Evolutionary conservation across 2,888 invertebrate species (phyloP), one percentile per base, ranked within the genome.

Genomic region (Plagodis pulveraria): DNA sequence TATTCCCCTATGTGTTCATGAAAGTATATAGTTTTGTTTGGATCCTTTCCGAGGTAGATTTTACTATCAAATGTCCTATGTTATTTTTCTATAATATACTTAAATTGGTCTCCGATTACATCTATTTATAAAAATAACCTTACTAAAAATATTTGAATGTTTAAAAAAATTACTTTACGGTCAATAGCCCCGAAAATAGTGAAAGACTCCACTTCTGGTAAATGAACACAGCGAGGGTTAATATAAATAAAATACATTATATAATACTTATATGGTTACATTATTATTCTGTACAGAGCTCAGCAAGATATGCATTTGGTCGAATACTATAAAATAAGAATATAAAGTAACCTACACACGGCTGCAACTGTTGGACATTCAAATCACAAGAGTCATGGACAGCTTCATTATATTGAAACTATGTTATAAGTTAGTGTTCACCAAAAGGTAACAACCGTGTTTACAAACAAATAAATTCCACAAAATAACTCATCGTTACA

Each of bases 401-500:
- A 22, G 2, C 22, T 10, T 34, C 6, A 6, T 11, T 10, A 10
- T 42, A 6, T 9, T 45, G 40, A 9, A 53, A 10, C 41, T 6
- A 41, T 40, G 6, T 11, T 41, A 32, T 33, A 6, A 7, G 6
- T 5, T n/a, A 22, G 50, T 10, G 54, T 47, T 9, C 43, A 43
- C 33, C 33, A 12, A 41, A 53, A 50, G 35, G 45, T 38, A 47
- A 51, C 50, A 60, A 38, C 41, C 56, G 42, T 43, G 45, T 57
- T 56, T 35, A 58, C 61, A 66, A 62, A 65, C 65, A 61, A 69
- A 71, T 57, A 38, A 54, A 61, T 62, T 54, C 56, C 56, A 70
- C 46, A 63, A 58, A 68, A 66, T 68, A 74, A 72, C 58, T 70
- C 65, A 69, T 72, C 70, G 63, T 70, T 62, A 12, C 55, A 80